Evolutionary conservation across 2,113 vertebrate species (phyloP).

Genomic region (Laticauda laticaudata): DNA sequence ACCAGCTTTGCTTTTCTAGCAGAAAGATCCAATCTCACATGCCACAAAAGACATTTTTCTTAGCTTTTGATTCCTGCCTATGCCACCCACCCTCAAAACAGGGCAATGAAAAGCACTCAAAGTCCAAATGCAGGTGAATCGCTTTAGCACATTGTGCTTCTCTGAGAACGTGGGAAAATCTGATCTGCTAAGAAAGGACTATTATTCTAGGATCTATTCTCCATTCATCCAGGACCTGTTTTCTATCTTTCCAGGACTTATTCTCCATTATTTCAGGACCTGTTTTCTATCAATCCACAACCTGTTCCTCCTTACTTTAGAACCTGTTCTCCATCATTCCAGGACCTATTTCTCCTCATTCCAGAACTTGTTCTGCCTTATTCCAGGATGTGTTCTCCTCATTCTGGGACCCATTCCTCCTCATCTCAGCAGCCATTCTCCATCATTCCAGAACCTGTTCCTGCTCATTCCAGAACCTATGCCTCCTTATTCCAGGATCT

Average conservation of each 20-base stretch:
- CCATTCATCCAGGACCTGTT: too few relatives aligned
- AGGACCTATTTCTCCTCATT: not conserved
- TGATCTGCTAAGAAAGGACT: not conserved
- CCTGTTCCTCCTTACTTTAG: not conserved
- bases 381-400: not conserved
- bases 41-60: not conserved
- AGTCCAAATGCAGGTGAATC: not conserved
- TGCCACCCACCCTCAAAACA: not conserved
- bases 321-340: not conserved
- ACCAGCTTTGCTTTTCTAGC: not conserved
- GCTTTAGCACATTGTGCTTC: not conserved
- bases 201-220: not conserved
- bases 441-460: not conserved
- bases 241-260: too few relatives aligned
- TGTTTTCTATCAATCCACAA: not conserved
- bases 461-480: not conserved
- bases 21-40: not conserved
- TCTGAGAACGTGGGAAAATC: not conserved
- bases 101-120: not conserved
- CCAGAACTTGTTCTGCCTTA: fast-evolving
- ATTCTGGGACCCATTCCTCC: not conserved
- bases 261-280: not conserved
- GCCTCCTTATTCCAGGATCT: not conserved
- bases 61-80: not conserved
- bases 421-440: too few relatives aligned